phyloP scores from a whole-genome alignment of 2,113 vertebrate species.

The Tyrannus savana region DNA sequence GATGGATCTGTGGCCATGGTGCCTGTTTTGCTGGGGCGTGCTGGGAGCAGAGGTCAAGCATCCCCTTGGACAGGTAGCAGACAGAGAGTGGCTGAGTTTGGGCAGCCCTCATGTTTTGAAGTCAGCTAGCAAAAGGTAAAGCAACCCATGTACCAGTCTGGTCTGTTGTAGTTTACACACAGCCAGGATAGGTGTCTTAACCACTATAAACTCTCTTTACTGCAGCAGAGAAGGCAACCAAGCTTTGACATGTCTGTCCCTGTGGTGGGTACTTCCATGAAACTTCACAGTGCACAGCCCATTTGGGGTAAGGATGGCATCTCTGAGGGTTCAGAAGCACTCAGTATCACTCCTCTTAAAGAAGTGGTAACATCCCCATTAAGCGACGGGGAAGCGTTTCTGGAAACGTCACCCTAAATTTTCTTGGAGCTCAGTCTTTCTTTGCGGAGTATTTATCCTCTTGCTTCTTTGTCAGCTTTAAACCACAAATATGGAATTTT shows the following conservation, averaged over 20 bases:
- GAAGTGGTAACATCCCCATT: background rate
- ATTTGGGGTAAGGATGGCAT: accelerated
- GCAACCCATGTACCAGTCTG: background rate
- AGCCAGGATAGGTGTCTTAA: background rate
- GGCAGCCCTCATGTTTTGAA: background rate
- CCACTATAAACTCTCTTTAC: background rate
- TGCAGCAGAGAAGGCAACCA: background rate
- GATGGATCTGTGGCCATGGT: background rate
- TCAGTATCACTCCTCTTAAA: background rate
- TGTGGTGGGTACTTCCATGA: background rate
- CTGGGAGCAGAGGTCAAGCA: background rate
- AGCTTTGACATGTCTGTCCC: background rate
- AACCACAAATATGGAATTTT: background rate
- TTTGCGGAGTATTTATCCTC: background rate
- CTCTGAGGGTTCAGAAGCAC: background rate
- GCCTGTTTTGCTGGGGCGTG: accelerated
- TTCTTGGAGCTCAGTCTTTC: background rate
- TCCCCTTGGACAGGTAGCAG: background rate
- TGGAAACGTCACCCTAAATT: background rate
- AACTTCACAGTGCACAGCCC: background rate
- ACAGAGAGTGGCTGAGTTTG: accelerated
- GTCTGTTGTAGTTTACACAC: background rate
- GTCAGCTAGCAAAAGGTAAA: background rate
- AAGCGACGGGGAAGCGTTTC: background rate
- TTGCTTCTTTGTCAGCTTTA: background rate